A percentile compares a stretch with the other conserved stretches of the same genome.
phyloP scores from a whole-genome alignment of 1,140 invertebrate genomes.

The Melipona quadrifasciata region DNA sequence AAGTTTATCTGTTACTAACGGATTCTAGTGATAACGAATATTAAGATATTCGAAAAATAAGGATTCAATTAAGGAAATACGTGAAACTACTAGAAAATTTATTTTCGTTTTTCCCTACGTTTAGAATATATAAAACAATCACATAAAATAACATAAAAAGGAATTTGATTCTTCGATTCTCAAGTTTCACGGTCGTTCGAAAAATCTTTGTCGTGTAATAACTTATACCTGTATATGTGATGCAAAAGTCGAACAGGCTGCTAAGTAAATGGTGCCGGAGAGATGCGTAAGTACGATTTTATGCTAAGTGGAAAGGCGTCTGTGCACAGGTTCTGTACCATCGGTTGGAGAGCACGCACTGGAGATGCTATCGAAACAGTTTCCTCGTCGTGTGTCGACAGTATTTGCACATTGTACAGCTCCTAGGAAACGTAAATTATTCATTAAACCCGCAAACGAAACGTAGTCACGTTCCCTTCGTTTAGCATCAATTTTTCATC shows the following conservation, averaged over 20 bases:
- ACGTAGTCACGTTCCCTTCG: conserved; percentile 45
- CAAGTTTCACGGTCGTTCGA: not conserved
- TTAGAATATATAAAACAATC: too few species aligned
- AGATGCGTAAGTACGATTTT: conserved; percentile 52
- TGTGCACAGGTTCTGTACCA: conserved; percentile 29
- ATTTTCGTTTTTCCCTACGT: too few species aligned
- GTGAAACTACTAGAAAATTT: too few species aligned
- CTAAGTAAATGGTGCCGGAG: conserved; percentile 24
- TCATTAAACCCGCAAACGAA: conserved; percentile 53
- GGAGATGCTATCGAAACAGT: conserved; percentile 54
- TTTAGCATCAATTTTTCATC: conserved; percentile 18
- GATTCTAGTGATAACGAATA: too few species aligned
- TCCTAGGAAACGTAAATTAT: conserved; percentile 60
- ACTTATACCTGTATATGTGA: conserved; percentile 23
- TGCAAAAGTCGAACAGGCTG: conserved; percentile 31
- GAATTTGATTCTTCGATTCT: too few species aligned
- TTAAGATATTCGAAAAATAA: too few species aligned
- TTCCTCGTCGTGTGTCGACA: conserved; percentile 37
- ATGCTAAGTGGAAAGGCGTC: conserved; percentile 55
- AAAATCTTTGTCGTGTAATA: conserved; percentile 18
- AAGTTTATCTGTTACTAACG: too few species aligned
- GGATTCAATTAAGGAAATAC: too few species aligned
- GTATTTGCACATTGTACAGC: conserved; percentile 38
- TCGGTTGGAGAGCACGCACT: conserved; percentile 29
- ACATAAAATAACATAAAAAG: too few species aligned